A percentile compares a stretch with the other conserved stretches of the same genome.
Conservation (phyloP, 1,140 invertebrate species). For the Drosophila ohnishii region DNA sequence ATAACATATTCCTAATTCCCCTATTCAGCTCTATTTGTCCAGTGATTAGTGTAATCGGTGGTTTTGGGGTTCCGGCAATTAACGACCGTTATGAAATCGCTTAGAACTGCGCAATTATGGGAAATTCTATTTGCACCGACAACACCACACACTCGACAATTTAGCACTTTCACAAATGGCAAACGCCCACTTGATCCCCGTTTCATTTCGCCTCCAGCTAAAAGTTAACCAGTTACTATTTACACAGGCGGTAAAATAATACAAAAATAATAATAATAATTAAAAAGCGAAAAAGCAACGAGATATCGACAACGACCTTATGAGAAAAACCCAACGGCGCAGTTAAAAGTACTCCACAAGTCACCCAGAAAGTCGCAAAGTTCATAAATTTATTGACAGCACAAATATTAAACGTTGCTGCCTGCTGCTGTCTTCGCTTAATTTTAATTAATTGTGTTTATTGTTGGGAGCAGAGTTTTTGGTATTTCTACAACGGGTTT, state of each 20-base stretch:
- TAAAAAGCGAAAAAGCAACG: slow-evolving; percentile 9
- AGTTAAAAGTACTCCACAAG: slow-evolving; percentile 67
- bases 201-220: slow-evolving; percentile 3
- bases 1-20: background rate
- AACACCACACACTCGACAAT: slow-evolving; percentile 14
- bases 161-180: slow-evolving; percentile 38
- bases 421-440: slow-evolving; percentile 58
- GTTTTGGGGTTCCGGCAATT: slow-evolving; percentile 16
- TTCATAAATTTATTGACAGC: slow-evolving; percentile 78
- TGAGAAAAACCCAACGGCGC: slow-evolving; percentile 55
- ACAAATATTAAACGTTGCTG: slow-evolving; percentile 65
- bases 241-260: slow-evolving; percentile 36
- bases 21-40: background rate
- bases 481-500: slow-evolving; percentile 63
- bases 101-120: slow-evolving; percentile 48
- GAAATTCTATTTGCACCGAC: slow-evolving; percentile 34
- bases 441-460: slow-evolving; percentile 77
- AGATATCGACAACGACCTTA: slow-evolving; percentile 30
- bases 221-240: slow-evolving; percentile 35
- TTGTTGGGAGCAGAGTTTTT: slow-evolving; percentile 46
- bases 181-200: slow-evolving; percentile 28
- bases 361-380: slow-evolving; percentile 58
- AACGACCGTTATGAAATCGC: slow-evolving; percentile 48
- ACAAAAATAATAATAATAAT: background rate
- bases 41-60: slow-evolving; percentile 10